Evolutionary conservation across 2,113 vertebrate species (phyloP).

Genomic region (Pseudopodoces humilis): DNA sequence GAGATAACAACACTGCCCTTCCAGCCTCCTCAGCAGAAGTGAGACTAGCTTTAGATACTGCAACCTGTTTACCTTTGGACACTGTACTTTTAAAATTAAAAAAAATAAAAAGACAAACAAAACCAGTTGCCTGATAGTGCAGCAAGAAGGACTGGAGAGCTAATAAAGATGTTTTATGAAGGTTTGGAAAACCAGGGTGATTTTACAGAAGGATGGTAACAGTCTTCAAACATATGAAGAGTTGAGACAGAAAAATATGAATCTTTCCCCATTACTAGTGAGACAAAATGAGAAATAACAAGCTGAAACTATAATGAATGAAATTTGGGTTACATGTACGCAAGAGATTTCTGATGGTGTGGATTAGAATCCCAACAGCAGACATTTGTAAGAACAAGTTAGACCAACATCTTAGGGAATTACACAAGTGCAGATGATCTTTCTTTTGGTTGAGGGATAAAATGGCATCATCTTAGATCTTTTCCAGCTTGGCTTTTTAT

Average conservation of each 20-base stretch:
- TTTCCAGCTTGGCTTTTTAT: neutral
- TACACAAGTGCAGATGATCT: neutral
- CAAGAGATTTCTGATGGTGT: neutral
- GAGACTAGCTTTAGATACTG: neutral
- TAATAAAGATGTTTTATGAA: neutral
- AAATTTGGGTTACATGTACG: neutral
- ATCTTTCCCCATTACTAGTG: neutral
- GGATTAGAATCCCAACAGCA: neutral
- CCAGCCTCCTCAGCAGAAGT: neutral
- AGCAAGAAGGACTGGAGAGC: neutral
- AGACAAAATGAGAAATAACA: neutral
- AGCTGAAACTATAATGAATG: neutral
- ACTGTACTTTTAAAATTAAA: neutral
- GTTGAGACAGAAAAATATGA: neutral
- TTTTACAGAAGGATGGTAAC: neutral
- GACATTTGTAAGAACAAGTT: neutral
- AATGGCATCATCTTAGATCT: neutral
- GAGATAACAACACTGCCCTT: neutral
- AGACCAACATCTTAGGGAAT: neutral
- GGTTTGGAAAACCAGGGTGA: neutral
- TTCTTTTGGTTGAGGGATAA: neutral
- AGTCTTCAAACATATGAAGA: neutral
- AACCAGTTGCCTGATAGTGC: neutral
- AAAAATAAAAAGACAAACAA: neutral
- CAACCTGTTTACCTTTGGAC: neutral